Base-by-base conservation (phyloP, 1,140 invertebrate species). In the Diachasmimorpha longicaudata region DNA sequence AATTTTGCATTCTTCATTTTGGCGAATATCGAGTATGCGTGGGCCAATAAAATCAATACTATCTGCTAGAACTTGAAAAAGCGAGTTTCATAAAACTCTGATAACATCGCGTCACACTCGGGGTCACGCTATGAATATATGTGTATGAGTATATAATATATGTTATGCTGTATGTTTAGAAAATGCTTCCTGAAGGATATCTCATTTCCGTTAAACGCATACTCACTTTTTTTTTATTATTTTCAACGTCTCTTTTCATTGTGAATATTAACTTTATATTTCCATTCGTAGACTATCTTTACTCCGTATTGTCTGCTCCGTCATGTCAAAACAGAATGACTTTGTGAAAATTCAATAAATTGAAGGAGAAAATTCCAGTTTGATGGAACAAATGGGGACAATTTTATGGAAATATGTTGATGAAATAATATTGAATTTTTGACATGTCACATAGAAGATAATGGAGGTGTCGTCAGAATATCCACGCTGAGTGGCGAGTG, bases 161-260 rank as follows among this genome's bases (percentile, higher is more conserved):
- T 16, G 16, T n/a, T 23, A 16, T 58, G 16, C 9, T 25, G 23
- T 63, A 63, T 25, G 23, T 31, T 63, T 63, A 31, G 58, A 23
- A 23, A 63, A 63, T 63, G 23, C 23, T 63, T 63, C 58, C 58
- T 23, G 58, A 63, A 63, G 58, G 58, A 63, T 63, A 63, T 63
- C 58, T 25, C 58, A 63, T 63, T 63, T 63, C 58, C 58, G 58
- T 23, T 13, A 2, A 23, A 19, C 23, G 58, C 23, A 14, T 63
- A 25, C 31, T 25, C 23, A 13, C 23, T 4, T 25, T 19, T 31
- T 63, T 63, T 31, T 31, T 31, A 3, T 6, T 31, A 3, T 31
- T 6, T 6, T 19, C 58, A 25, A 1, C 4, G 14, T 25, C 11
- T 14, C 58, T 25, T 25, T 23, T 10, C 58, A 63, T 8, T 25